Evolutionary conservation across 2,113 vertebrate species (phyloP).

Genomic region (Brachionichthys hirsutus): DNA sequence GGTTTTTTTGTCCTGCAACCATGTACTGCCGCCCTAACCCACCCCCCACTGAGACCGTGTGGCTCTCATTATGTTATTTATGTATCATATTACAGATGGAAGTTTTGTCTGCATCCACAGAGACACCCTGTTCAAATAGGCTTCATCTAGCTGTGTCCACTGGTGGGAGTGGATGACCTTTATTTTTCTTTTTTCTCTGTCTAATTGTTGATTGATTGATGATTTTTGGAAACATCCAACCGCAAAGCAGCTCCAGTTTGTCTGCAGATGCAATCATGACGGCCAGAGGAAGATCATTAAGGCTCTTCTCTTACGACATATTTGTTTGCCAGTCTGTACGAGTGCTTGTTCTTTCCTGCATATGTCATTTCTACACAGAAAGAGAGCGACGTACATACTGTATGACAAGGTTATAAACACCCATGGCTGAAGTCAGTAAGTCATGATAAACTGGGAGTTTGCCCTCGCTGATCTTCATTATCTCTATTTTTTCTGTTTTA

Average conservation of each 20-base stretch:
- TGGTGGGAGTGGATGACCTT: constrained; percentile 28
- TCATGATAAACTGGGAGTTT: too few relatives aligned
- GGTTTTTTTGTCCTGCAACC: constrained; percentile 25
- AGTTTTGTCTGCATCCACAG: constrained; percentile 64
- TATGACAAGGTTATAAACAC: too few relatives aligned
- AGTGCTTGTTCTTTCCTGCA: too few relatives aligned
- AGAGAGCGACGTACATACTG: too few relatives aligned
- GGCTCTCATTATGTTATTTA: constrained; percentile 73
- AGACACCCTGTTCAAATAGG: constrained; percentile 52
- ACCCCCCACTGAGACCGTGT: constrained; percentile 58
- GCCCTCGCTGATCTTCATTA: not conserved
- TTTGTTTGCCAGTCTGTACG: not conserved
- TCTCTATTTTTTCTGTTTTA: not conserved
- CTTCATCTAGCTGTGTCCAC: constrained; percentile 37
- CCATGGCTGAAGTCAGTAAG: too few relatives aligned
- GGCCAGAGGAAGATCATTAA: not conserved
- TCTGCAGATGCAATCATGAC: not conserved
- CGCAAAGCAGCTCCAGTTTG: constrained; percentile 12
- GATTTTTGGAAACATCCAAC: not conserved
- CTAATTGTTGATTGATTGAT: not conserved
- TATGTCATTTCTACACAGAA: too few relatives aligned
- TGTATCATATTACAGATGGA: constrained; percentile 76
- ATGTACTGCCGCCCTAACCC: not conserved
- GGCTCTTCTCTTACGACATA: not conserved
- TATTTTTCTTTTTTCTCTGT: not conserved